These are phyloP conservation scores for Sarcoramphus papa DNA, from an alignment of 2,797 vertebrate genomes.

Conservation along the genomic window DNA sequence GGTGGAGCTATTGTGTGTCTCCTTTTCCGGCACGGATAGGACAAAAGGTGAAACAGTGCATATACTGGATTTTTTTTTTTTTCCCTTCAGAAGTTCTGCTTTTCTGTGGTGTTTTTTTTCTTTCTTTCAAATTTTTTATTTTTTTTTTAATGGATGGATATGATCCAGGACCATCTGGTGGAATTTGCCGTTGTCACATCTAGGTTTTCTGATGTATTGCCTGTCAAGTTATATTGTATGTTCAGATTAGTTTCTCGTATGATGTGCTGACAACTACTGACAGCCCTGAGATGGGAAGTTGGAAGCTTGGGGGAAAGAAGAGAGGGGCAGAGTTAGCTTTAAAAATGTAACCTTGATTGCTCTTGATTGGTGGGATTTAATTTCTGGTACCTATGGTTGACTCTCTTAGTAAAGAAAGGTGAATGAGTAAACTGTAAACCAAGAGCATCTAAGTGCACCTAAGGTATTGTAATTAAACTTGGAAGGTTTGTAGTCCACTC, in stretches of 20 bases:
- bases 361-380: background rate
- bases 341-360: background rate
- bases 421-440: background rate
- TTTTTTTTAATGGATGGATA: background rate
- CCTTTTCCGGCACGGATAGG: background rate
- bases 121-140: background rate
- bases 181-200: constrained; percentile 40
- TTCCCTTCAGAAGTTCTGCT: background rate
- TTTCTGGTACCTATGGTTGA: background rate
- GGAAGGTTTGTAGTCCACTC: background rate
- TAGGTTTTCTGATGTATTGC: constrained; percentile 61
- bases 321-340: background rate
- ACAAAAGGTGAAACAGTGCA: background rate
- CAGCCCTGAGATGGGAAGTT: constrained; percentile 9
- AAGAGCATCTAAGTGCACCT: background rate
- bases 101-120: background rate
- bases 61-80: background rate
- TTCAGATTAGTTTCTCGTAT: constrained; percentile 40
- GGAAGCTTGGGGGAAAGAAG: background rate
- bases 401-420: background rate
- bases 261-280: constrained; percentile 40
- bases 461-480: background rate
- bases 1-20: background rate
- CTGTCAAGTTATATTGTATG: constrained; percentile 42
- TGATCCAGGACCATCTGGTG: constrained; percentile 50